Conservation (phyloP, 2,888 invertebrate species). For the Pemphredon lugubris region DNA sequence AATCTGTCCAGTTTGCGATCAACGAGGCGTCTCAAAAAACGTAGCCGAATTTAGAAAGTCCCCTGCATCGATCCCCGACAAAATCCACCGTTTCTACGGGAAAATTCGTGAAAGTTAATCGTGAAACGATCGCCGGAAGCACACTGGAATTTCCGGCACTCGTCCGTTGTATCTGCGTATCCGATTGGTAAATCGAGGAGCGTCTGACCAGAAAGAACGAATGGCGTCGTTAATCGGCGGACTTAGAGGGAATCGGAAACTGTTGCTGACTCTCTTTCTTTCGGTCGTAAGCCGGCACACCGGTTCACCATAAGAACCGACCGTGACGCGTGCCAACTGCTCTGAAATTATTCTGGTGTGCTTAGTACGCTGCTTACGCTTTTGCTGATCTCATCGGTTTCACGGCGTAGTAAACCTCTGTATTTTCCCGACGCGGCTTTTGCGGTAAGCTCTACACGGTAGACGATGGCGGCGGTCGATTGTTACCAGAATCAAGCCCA, state of each 20-base stretch:
- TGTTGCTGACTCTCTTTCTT: slow-evolving; percentile 66
- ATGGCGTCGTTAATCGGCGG: slow-evolving; percentile 37
- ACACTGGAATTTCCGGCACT: slow-evolving; percentile 58
- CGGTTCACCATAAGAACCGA: slow-evolving; percentile 66
- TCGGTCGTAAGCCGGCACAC: slow-evolving; percentile 71
- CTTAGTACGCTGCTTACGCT: slow-evolving; percentile 42
- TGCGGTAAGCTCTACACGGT: slow-evolving; percentile 52
- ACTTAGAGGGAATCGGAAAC: slow-evolving; percentile 63
- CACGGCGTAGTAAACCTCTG: slow-evolving; percentile 18
- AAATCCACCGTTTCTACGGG: not conserved
- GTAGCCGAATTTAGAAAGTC: slow-evolving; percentile 24
- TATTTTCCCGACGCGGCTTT: slow-evolving; percentile 40
- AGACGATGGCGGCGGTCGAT: slow-evolving; percentile 77
- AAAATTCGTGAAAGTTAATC: slow-evolving; percentile 48
- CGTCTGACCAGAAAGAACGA: slow-evolving; percentile 51
- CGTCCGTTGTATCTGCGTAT: slow-evolving; percentile 35
- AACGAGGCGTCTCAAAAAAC: slow-evolving; percentile 14
- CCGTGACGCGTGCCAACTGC: slow-evolving; percentile 64
- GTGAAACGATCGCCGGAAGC: slow-evolving; percentile 59
- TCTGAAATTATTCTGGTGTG: slow-evolving; percentile 58
- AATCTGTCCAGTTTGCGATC: not conserved
- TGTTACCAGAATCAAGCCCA: slow-evolving; percentile 75
- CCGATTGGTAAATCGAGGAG: slow-evolving; percentile 40
- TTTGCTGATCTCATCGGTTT: slow-evolving; percentile 33
- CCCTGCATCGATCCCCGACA: not conserved